A percentile compares a stretch with the other conserved stretches of the same genome.
phyloP scores from a whole-genome alignment of 2,113 vertebrate genomes.

The Corythornis cristatus region DNA sequence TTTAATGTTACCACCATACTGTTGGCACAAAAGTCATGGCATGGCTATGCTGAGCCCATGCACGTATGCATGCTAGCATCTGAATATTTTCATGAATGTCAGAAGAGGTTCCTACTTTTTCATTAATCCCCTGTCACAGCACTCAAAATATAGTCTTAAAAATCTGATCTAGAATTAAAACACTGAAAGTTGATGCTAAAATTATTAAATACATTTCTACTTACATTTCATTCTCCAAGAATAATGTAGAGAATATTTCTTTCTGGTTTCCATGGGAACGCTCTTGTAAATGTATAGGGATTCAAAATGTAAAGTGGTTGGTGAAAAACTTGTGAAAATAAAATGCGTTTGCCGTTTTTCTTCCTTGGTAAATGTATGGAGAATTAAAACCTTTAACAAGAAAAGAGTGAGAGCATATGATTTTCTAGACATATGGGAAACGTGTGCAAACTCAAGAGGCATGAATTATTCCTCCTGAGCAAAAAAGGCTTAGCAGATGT shows the following conservation, averaged over 20 bases:
- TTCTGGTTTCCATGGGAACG: slow-evolving; percentile 77
- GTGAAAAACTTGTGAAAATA: slow-evolving; percentile 71
- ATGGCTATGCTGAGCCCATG: neutral
- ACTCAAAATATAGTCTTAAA: neutral
- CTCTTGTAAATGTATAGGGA: slow-evolving; percentile 54
- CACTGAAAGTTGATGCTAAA: neutral
- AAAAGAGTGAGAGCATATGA: slow-evolving; percentile 68
- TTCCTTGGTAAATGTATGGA: slow-evolving; percentile 59
- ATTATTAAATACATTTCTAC: slow-evolving; percentile 60
- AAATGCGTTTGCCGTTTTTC: slow-evolving; percentile 69
- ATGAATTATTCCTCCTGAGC: slow-evolving; percentile 61
- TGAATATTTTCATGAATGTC: neutral
- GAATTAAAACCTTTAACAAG: slow-evolving; percentile 66
- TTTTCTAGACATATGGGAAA: slow-evolving; percentile 64
- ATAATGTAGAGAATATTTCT: slow-evolving; percentile 54
- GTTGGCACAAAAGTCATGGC: neutral
- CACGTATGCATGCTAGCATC: neutral
- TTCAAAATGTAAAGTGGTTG: slow-evolving; percentile 68
- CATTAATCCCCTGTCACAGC: neutral
- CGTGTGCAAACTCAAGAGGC: slow-evolving; percentile 64
- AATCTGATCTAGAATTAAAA: slow-evolving; percentile 3
- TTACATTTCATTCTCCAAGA: slow-evolving; percentile 50
- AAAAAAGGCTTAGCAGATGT: slow-evolving; percentile 63
- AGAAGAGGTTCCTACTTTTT: neutral
- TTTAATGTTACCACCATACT: neutral